phyloP scores from a whole-genome alignment of 2,113 vertebrate species.

The Glareola pratincola region DNA sequence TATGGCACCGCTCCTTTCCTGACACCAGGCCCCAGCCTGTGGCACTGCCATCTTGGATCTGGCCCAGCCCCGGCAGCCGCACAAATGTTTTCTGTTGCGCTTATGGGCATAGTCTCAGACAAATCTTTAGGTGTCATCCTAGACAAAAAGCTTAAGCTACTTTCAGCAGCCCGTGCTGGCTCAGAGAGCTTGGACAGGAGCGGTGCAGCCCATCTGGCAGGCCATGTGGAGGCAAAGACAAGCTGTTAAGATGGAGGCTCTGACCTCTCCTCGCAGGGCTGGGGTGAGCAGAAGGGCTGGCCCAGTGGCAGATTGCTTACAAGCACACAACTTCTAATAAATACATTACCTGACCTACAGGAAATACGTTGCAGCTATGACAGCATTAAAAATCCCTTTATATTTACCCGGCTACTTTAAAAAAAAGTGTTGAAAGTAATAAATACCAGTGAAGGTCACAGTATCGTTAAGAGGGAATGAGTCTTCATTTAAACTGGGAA shows the following conservation, averaged over 20 bases:
- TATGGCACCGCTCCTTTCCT: accelerated
- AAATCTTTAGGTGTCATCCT: neutral
- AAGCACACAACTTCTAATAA: neutral
- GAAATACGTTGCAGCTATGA: neutral
- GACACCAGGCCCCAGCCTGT: accelerated
- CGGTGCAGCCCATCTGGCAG: neutral
- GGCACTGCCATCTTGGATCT: accelerated
- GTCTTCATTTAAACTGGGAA: neutral
- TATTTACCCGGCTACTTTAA: neutral
- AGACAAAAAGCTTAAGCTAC: neutral
- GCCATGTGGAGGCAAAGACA: neutral
- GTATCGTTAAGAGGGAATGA: accelerated
- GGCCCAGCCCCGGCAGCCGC: accelerated
- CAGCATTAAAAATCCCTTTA: neutral
- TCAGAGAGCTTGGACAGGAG: neutral
- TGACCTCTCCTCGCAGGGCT: neutral
- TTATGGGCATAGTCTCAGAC: neutral
- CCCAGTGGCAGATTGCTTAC: neutral
- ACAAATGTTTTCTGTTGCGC: neutral
- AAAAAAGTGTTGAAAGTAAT: neutral
- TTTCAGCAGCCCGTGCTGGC: neutral
- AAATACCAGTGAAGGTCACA: neutral
- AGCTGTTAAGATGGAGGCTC: neutral
- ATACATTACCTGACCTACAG: neutral
- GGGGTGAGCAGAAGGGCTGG: neutral